Evolutionary conservation across 2,797 vertebrate genomes (phyloP), one percentile per base, ranked within the genome.

Genomic region (Poecilia velifera): DNA sequence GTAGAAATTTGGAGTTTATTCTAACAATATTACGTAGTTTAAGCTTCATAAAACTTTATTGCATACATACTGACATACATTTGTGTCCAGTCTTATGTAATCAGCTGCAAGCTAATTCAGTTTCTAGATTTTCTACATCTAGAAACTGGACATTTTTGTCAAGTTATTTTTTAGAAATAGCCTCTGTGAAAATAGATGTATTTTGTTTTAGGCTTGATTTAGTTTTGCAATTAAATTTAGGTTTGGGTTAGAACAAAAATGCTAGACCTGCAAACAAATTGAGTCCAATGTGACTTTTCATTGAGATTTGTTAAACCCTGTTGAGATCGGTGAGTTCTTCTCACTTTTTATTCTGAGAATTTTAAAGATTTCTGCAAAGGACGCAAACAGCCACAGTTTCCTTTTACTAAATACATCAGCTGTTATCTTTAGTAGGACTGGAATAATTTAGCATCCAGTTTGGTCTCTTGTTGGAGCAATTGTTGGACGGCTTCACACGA

Each of bases 401-500:
- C 3, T 62, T 25, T 49, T n/a, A 6, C 8, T 64, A 34, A 74
- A 79, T 20, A 64, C 13, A 73, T 13, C 25, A 39, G 7, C 8
- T 20, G 22, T 46, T 6, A 64, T 55, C 31, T 76, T 72, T 10
- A 78, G 4, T n/a, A 20, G 28, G 12, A 9, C 9, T 76, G 82
- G 53, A 82, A 36, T 39, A 16, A 4, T 45, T 75, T 6, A 14
- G 6, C 72, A 55, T 81, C 59, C 12, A 28, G 62, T 76, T 78
- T 51, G 28, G 9, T 72, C 45, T 77, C 74, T 76, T 46, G 31
- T 76, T 16, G 64, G 68, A 66, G 84, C n/a, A 82, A 86, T 76
- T 84, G 59, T 83, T 84, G 25, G 76, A 78, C 75, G 82, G 71
- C 70, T 85, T 88, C 83, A 84, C 81, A 74, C 46, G 45, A 71